Base-by-base conservation (phyloP, 2,888 invertebrate genomes). In the Thera obeliscata region DNA sequence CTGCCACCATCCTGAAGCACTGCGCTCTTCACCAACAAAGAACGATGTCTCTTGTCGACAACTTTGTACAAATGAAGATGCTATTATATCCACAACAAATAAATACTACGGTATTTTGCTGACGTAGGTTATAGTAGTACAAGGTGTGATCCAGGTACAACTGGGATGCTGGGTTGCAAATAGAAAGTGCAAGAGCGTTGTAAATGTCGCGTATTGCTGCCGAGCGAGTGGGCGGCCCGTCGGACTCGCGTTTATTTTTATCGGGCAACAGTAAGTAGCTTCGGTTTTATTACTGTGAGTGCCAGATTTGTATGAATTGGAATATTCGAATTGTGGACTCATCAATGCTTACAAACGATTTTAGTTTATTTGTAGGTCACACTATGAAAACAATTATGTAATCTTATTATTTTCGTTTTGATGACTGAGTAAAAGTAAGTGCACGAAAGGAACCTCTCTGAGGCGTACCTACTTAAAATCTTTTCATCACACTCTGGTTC, bases 161-260 rank as follows among this genome's bases (percentile, higher is more conserved):
- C 81, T 78, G 81, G 78, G 80, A 78, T 78, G 77, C 74, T 68
- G 72, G 76, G 76, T 87, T 86, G 78, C 78, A 91, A 91, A 91
- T 91, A 91, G 90, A 88, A 87, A 88, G 84, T 90, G 90, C 89
- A 90, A 75, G 66, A 60, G 81, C 81, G 82, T 78, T 88, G 82
- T 86, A 90, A 90, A 91, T 90, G 90, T 89, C 90, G 86, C 84
- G 83, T 78, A 78, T 63, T 62, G 61, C 61, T 82, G 70, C 75
- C 76, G 74, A 72, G 76, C 68, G 61, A 48, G 71, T 66, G 67
- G 64, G 67, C 70, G 75, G 74, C 75, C 69, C 77, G 78, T 72
- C 78, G 76, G 76, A 78, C 77, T 75, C 76, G 63, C 68, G 83
- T 83, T 86, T 89, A 89, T 89, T 89, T 89, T 86, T 88, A 86